phyloP scores from a whole-genome alignment of 2,888 invertebrate genomes.

The Cheilosia impressa region DNA sequence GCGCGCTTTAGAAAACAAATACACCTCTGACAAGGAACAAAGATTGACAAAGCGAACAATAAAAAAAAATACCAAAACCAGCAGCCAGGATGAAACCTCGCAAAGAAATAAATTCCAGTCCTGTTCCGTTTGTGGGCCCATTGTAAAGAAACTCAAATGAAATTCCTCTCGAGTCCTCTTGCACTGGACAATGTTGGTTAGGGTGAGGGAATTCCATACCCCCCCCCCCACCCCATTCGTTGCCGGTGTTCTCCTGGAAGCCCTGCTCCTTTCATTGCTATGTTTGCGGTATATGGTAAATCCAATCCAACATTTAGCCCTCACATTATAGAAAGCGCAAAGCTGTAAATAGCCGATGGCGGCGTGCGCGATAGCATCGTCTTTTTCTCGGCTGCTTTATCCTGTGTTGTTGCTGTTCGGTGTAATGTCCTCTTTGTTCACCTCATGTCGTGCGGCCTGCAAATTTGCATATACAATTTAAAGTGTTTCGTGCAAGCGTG shows the following conservation, averaged over 20 bases:
- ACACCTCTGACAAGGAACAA: constrained; percentile 51
- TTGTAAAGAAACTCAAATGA: constrained; percentile 72
- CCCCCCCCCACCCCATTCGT: constrained; percentile 15
- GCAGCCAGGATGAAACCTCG: constrained; percentile 51
- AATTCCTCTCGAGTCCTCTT: constrained; percentile 61
- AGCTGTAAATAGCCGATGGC: constrained; percentile 59
- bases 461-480: constrained; percentile 69
- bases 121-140: constrained; percentile 44
- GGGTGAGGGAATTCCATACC: constrained; percentile 9
- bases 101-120: constrained; percentile 59
- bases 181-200: constrained; percentile 12
- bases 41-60: constrained; percentile 47
- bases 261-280: constrained; percentile 49
- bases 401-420: constrained; percentile 33
- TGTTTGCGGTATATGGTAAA: constrained; percentile 60
- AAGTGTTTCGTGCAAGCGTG: constrained; percentile 41
- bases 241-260: constrained; percentile 6
- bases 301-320: constrained; percentile 37
- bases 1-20: constrained; percentile 10
- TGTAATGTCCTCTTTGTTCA: constrained; percentile 68
- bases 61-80: constrained; percentile 15
- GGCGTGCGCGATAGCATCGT: constrained; percentile 21
- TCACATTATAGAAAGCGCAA: constrained; percentile 20
- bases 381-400: constrained; percentile 49
- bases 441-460: constrained; percentile 69